Evolutionary conservation across 2,797 vertebrate genomes (phyloP), one percentile per base, ranked within the genome.

Genomic region (Botia kubotai): DNA sequence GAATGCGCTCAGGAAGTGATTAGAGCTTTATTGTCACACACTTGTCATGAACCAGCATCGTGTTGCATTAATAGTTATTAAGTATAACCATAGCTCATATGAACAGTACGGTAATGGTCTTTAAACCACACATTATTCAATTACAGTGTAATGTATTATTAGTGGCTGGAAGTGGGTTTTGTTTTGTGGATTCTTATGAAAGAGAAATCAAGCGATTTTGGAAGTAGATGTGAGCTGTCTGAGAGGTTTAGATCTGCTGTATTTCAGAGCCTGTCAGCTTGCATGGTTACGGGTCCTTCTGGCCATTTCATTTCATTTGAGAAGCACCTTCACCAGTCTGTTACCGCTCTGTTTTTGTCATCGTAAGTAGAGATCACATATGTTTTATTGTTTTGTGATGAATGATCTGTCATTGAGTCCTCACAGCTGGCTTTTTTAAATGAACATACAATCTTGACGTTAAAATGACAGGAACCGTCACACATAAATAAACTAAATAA

Each of bases 141-240:
- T 57, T 66, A 52, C 60, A 14, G 6, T 73, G 78, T 73, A 57
- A 80, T 73, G 60, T 73, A 36, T 80, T 66, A 57, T 80, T 80
- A 66, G 77, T 72, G 70, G 78, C 69, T 80, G 62, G 77, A 79
- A 73, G 70, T 33, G 78, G 29, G 14, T 36, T 70, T 57, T n/a
- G n/a, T 26, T 48, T 53, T 46, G 60, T 50, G 60, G n/a, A 26
- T 58, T 6, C 23, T 6, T 52, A 66, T 72, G 76, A 65, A 79
- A 74, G 17, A 48, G 65, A 74, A 75, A 74, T 66, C 71, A 55
- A 72, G 60, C 6, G 62, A 62, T 46, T 79, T 67, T 69, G 72
- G 60, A 72, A 76, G 43, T 66, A 26, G 58, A 69, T 62, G 62
- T 80, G 67, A 75, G 57, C 4, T 76, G 48, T 55, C 17, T 66